phyloP scores from a whole-genome alignment of 2,113 vertebrate genomes.

The Grammomys surdaster region DNA sequence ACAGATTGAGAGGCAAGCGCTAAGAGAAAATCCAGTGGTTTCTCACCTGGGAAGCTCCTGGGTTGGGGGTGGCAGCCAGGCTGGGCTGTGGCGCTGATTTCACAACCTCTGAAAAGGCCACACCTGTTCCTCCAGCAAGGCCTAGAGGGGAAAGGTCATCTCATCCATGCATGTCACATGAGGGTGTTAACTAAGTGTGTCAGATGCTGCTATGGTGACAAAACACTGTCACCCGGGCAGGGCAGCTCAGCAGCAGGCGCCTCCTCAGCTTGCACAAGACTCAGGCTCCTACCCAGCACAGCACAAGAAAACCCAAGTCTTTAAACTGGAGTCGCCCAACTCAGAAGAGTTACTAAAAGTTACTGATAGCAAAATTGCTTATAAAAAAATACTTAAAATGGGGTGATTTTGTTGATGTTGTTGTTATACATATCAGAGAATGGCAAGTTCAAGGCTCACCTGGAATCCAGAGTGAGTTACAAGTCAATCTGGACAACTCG shows the following conservation, averaged over 20 bases:
- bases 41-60: conserved; percentile 89
- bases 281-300: background rate
- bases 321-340: background rate
- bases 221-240: background rate
- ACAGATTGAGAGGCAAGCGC: background rate
- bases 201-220: background rate
- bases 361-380: background rate
- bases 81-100: conserved; percentile 88
- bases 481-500: background rate
- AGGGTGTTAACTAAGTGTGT: background rate
- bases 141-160: conserved; percentile 87
- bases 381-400: background rate
- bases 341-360: background rate
- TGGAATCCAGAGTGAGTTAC: background rate
- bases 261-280: background rate
- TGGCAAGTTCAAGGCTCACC: background rate
- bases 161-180: background rate
- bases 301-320: background rate
- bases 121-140: conserved; percentile 84
- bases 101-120: conserved; percentile 89
- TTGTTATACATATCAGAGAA: background rate
- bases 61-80: conserved; percentile 87
- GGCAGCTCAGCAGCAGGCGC: no score
- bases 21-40: background rate
- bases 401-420: background rate